Conservation (phyloP, 2,888 invertebrate genomes). For the Apodemia mormo region DNA sequence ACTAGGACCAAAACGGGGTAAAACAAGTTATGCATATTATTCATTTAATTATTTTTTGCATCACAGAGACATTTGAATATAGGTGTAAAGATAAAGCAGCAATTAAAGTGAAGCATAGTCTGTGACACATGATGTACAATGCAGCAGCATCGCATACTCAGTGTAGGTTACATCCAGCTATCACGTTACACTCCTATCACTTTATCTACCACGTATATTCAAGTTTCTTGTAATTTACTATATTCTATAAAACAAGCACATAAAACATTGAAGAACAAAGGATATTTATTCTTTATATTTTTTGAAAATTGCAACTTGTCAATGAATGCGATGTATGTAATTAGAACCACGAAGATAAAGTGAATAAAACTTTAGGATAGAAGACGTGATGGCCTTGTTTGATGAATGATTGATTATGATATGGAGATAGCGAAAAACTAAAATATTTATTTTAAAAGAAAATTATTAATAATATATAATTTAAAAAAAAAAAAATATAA, state of each 20-base stretch:
- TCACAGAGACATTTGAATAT: background rate
- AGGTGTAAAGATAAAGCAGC: background rate
- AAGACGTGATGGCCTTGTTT: too few species aligned
- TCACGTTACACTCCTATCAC: constrained; percentile 15
- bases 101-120: constrained; percentile 30
- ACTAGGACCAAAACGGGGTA: too few species aligned
- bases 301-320: too few species aligned
- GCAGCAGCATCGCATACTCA: constrained; percentile 31
- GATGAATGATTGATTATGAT: too few species aligned
- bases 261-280: background rate
- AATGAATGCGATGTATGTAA: too few species aligned
- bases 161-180: constrained; percentile 20
- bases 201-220: constrained; percentile 16
- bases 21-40: too few species aligned
- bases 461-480: too few species aligned
- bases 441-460: too few species aligned
- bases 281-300: background rate
- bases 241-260: background rate
- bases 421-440: too few species aligned
- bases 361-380: too few species aligned
- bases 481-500: too few species aligned
- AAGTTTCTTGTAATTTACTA: constrained; percentile 3
- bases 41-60: background rate
- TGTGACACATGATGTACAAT: constrained; percentile 36
- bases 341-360: too few species aligned